These are phyloP conservation scores for Rhabdomys pumilio DNA, from an alignment of 2,797 vertebrate genomes.

Conservation along the genomic window DNA sequence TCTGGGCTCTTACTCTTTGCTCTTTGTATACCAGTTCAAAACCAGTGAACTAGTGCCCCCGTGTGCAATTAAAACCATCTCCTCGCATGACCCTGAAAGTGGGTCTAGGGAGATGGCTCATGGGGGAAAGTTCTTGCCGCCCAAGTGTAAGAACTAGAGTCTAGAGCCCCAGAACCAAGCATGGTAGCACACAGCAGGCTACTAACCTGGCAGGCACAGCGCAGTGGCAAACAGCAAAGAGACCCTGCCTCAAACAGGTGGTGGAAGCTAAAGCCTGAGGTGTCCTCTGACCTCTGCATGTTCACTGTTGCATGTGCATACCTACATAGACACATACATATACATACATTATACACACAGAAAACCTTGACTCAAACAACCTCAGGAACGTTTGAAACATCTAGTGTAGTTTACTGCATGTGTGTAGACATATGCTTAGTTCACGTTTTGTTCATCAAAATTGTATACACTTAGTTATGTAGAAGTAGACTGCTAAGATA, in stretches of 20 bases:
- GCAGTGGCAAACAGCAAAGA: not conserved
- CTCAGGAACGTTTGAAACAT: slow-evolving; percentile 42
- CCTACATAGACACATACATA: not conserved
- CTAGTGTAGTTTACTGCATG: slow-evolving; percentile 13
- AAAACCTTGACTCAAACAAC: slow-evolving; percentile 37
- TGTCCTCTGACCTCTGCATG: not conserved
- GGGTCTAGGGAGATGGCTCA: not conserved
- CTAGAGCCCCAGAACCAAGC: not conserved
- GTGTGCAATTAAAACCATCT: slow-evolving; percentile 33
- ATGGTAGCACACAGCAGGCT: not conserved
- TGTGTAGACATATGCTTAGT: slow-evolving; percentile 21
- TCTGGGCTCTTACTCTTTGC: slow-evolving; percentile 29
- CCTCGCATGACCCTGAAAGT: not conserved
- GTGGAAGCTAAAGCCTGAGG: not conserved
- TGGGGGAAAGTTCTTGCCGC: not conserved
- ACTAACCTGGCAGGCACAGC: not conserved
- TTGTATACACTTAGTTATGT: not conserved
- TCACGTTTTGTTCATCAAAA: not conserved
- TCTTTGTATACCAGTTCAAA: slow-evolving; percentile 1
- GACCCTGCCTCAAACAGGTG: not conserved
- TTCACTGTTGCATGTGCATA: not conserved
- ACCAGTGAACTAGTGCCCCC: slow-evolving; percentile 34
- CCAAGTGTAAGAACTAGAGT: not conserved
- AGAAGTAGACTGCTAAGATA: slow-evolving; percentile 10
- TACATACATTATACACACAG: not conserved